Evolutionary conservation across 2,797 vertebrate genomes (phyloP).

Genomic region (Gymnoscopelus braueri): DNA sequence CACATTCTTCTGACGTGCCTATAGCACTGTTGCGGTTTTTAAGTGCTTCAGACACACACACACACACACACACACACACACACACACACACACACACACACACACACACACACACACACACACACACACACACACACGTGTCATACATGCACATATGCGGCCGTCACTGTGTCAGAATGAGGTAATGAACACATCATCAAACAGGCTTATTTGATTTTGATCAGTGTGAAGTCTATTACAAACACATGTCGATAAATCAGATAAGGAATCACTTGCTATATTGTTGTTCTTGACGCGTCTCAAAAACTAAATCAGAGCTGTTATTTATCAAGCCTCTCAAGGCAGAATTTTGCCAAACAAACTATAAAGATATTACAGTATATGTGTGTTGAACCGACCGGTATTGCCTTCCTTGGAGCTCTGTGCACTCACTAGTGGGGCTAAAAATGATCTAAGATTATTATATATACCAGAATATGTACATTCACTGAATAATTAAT

Average conservation of each 20-base stretch:
- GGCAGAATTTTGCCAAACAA: neutral
- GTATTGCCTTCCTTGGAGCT: no score
- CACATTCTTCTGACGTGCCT: conserved; percentile 54
- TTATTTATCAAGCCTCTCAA: neutral
- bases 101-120: neutral
- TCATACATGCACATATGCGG: conserved; percentile 3
- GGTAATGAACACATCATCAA: conserved; percentile 14
- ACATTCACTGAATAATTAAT: no score
- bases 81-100: neutral
- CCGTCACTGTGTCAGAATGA: conserved; percentile 10
- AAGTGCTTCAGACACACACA: conserved; percentile 4
- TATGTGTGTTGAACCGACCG: no score
- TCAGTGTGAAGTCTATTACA: neutral
- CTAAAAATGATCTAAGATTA: no score
- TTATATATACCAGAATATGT: no score
- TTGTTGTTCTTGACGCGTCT: conserved; percentile 6
- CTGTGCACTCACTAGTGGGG: no score
- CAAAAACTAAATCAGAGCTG: neutral
- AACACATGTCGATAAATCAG: conserved; percentile 19
- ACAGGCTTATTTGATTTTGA: conserved; percentile 11
- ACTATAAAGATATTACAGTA: neutral
- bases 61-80: neutral
- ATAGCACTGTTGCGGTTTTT: conserved; percentile 28
- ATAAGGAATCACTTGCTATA: neutral
- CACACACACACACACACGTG: neutral